These are phyloP conservation scores for Alfaro cultratus DNA, from an alignment of 2,797 vertebrate species.

Conservation along the genomic window DNA sequence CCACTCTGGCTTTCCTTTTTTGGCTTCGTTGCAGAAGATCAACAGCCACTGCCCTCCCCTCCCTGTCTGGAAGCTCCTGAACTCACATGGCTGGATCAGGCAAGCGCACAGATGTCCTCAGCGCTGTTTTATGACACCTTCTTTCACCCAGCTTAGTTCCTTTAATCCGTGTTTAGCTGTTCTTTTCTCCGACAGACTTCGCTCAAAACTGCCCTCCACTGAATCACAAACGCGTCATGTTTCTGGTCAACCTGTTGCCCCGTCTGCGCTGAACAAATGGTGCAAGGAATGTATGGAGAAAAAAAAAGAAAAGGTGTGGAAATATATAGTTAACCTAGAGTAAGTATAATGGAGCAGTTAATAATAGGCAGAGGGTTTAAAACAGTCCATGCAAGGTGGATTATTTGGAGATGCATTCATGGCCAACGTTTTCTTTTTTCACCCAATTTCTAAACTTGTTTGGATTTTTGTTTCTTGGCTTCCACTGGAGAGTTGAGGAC, in stretches of 20 bases:
- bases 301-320: slow-evolving; percentile 30
- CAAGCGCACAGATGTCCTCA: slow-evolving; percentile 66
- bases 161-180: slow-evolving; percentile 76
- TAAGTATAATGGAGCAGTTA: not conserved
- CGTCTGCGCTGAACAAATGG: slow-evolving; percentile 11
- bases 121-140: slow-evolving; percentile 57
- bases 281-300: slow-evolving; percentile 34
- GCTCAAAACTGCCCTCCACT: slow-evolving; percentile 31
- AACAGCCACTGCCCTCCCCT: slow-evolving; percentile 1
- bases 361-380: not conserved
- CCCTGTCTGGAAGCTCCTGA: slow-evolving; percentile 31
- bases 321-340: not conserved
- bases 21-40: slow-evolving; percentile 34
- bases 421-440: not conserved
- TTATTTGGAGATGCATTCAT: slow-evolving; percentile 3
- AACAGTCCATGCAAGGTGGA: not conserved
- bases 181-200: slow-evolving; percentile 65
- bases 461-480: slow-evolving; percentile 19
- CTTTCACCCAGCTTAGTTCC: slow-evolving; percentile 69
- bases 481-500: slow-evolving; percentile 37
- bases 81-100: slow-evolving; percentile 70
- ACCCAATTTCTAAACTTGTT: not conserved
- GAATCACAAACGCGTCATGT: slow-evolving; percentile 45
- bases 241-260: slow-evolving; percentile 28
- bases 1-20: slow-evolving; percentile 59